phyloP scores from a whole-genome alignment of 2,797 vertebrate genomes.

The Ctenosaura bakeri region DNA sequence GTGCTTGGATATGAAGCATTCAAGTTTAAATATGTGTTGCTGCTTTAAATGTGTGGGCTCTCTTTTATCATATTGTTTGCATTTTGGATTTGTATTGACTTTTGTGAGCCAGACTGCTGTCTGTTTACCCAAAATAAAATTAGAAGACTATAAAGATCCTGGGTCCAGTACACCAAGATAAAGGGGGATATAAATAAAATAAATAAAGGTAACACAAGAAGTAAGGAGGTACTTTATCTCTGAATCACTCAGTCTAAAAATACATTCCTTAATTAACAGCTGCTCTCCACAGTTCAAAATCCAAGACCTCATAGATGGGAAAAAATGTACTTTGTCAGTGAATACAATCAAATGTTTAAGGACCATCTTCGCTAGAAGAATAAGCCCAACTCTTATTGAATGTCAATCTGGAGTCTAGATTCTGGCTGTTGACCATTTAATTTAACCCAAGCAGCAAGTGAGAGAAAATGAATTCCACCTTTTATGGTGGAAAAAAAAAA shows the following conservation, averaged over 20 bases:
- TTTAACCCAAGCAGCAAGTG: not conserved
- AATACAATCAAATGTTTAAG: not conserved
- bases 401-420: not conserved
- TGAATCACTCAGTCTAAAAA: not conserved
- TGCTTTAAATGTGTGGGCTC: not conserved
- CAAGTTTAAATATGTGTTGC: not conserved
- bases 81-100: not conserved
- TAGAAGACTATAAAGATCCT: not conserved
- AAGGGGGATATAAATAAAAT: not conserved
- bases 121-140: too few species aligned
- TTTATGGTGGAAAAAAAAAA: not conserved
- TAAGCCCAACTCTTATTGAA: not conserved
- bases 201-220: not conserved
- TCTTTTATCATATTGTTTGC: not conserved
- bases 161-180: not conserved
- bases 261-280: not conserved
- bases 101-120: not conserved
- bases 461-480: slow-evolving; percentile 4
- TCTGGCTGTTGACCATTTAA: not conserved
- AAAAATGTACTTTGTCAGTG: not conserved
- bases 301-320: not conserved
- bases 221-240: not conserved
- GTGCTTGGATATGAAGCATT: not conserved
- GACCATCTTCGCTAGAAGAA: slow-evolving; percentile 1
- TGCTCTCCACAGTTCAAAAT: not conserved